These are phyloP conservation scores for Lasius platythorax DNA, from an alignment of 2,888 invertebrate genomes.

Conservation along the genomic window DNA sequence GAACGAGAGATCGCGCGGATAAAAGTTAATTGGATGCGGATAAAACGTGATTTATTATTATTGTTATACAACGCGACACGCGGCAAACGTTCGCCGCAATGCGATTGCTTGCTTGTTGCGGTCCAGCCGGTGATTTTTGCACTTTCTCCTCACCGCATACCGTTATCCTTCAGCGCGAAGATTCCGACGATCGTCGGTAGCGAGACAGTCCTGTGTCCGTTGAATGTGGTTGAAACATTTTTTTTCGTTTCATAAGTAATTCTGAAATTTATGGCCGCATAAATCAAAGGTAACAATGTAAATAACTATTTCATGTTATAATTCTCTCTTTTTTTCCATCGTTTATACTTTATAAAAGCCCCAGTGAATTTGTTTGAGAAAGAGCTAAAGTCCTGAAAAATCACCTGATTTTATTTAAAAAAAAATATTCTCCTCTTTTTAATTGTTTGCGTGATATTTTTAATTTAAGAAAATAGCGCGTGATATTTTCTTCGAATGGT, in stretches of 20 bases:
- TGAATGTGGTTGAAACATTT: not conserved
- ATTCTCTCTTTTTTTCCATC: not conserved
- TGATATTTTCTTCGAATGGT: not conserved
- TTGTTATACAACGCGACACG: conserved; percentile 29
- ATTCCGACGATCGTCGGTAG: conserved; percentile 55
- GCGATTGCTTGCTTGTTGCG: conserved; percentile 24
- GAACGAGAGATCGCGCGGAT: conserved; percentile 12
- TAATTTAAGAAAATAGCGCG: not conserved
- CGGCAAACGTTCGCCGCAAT: conserved; percentile 11
- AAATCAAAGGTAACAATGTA: not conserved
- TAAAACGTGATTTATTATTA: conserved; percentile 12
- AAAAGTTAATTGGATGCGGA: conserved; percentile 29
- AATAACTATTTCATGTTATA: not conserved
- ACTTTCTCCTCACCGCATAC: conserved; percentile 71
- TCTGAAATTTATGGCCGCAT: not conserved
- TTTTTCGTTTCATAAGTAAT: not conserved
- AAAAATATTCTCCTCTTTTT: not conserved
- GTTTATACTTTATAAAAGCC: not conserved
- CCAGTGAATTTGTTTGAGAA: not conserved
- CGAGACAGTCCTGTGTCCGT: not conserved
- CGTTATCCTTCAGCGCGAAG: conserved; percentile 57
- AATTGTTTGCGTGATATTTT: conserved; percentile 7
- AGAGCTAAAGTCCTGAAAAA: not conserved
- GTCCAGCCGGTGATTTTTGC: conserved; percentile 70
- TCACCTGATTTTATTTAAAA: not conserved